phyloP scores from a whole-genome alignment of 2,113 vertebrate genomes.

The Laticauda colubrina region DNA sequence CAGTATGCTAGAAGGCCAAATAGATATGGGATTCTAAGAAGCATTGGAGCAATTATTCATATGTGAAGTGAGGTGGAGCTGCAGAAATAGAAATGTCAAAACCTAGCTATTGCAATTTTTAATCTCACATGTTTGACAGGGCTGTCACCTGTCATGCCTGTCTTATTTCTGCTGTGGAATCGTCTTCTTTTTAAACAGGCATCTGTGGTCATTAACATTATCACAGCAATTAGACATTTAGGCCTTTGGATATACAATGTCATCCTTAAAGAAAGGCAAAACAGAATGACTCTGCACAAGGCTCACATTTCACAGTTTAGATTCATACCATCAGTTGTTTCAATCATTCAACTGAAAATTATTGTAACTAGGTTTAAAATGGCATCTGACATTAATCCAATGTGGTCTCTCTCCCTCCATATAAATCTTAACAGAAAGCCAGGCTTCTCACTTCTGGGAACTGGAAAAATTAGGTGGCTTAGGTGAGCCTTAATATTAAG shows the following conservation, averaged over 20 bases:
- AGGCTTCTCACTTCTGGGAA: neutral
- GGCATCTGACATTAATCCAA: neutral
- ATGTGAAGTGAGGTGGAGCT: neutral
- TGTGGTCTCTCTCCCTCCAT: neutral
- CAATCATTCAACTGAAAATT: neutral
- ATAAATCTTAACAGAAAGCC: neutral
- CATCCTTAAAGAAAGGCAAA: accelerated
- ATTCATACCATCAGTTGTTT: accelerated
- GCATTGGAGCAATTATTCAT: neutral
- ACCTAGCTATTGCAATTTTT: neutral
- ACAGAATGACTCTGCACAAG: neutral
- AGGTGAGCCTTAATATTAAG: neutral
- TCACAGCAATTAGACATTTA: neutral
- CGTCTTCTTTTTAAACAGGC: neutral
- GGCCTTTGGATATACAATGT: neutral
- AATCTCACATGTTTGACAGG: slow-evolving; percentile 14
- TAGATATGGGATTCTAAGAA: neutral
- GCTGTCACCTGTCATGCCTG: neutral
- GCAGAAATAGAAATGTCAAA: neutral
- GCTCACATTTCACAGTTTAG: neutral
- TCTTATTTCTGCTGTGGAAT: accelerated
- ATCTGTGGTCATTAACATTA: neutral
- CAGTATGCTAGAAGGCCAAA: neutral
- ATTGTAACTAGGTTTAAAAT: neutral
- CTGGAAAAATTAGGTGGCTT: neutral